These are phyloP conservation scores for Monochamus saltuarius DNA, from an alignment of 1,140 invertebrate genomes.

Conservation along the genomic window DNA sequence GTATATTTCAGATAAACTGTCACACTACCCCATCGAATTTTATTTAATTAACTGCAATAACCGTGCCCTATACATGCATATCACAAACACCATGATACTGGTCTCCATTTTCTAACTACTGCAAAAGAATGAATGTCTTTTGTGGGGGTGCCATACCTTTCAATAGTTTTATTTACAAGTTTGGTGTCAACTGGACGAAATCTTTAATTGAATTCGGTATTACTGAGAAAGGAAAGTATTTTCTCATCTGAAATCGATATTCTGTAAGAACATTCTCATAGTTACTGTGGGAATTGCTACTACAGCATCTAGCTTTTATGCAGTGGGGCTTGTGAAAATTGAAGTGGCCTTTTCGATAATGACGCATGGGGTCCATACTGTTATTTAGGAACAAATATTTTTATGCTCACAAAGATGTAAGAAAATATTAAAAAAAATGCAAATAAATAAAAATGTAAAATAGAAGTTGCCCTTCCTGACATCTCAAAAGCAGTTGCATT, in stretches of 20 bases:
- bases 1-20: constrained; percentile 7
- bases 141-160: constrained; percentile 2
- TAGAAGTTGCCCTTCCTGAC: no score
- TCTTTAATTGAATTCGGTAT: not conserved
- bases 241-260: constrained; percentile 5
- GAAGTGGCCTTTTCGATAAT: no score
- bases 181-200: not conserved
- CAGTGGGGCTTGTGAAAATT: no score
- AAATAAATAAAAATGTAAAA: no score
- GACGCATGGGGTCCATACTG: no score
- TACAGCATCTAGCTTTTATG: no score
- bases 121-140: constrained; percentile 6
- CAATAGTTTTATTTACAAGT: not conserved
- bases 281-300: constrained; percentile 8
- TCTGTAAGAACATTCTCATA: constrained; percentile 1
- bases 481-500: no score
- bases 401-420: no score
- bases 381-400: no score
- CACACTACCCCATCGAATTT: constrained; percentile 2
- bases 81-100: constrained; percentile 18
- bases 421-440: no score
- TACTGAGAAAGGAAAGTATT: constrained; percentile 2
- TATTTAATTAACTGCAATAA: constrained; percentile 5
- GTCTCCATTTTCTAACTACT: constrained; percentile 19
- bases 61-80: constrained; percentile 14